These are phyloP conservation scores for Stratiomys singularior DNA, from an alignment of 2,888 invertebrate species.

Conservation along the genomic window DNA sequence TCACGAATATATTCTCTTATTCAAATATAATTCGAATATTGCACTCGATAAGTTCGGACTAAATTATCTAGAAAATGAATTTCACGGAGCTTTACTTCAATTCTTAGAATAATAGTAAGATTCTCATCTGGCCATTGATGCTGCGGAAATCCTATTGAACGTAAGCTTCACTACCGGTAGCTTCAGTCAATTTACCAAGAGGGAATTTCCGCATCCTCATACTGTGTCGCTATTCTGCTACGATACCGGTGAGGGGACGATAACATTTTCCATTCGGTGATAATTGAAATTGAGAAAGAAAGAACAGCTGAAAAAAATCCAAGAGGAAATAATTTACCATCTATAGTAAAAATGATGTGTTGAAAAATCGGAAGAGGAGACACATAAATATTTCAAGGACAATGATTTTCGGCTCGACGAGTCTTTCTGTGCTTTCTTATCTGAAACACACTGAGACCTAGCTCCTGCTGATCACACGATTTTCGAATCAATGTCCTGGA, in stretches of 20 bases:
- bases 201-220: too few relatives aligned
- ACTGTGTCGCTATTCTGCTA: not conserved
- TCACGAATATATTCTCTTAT: not conserved
- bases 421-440: not conserved
- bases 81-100: not conserved
- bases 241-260: conserved; percentile 12
- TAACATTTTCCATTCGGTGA: conserved; percentile 32
- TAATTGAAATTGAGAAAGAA: conserved; percentile 27
- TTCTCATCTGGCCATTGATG: not conserved
- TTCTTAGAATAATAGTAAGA: not conserved
- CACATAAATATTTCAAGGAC: not conserved
- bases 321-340: not conserved
- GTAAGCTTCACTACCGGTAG: too few relatives aligned
- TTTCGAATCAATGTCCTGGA: conserved; percentile 22
- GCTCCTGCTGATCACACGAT: not conserved
- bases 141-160: not conserved
- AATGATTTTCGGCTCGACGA: not conserved
- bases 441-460: not conserved
- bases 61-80: conserved; percentile 31
- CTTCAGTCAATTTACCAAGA: too few relatives aligned
- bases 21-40: conserved; percentile 12
- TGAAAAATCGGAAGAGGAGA: not conserved
- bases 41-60: not conserved
- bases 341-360: not conserved
- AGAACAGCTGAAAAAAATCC: not conserved